Evolutionary conservation across 2,888 invertebrate species (phyloP).

Genomic region (Eutolmus rufibarbis): DNA sequence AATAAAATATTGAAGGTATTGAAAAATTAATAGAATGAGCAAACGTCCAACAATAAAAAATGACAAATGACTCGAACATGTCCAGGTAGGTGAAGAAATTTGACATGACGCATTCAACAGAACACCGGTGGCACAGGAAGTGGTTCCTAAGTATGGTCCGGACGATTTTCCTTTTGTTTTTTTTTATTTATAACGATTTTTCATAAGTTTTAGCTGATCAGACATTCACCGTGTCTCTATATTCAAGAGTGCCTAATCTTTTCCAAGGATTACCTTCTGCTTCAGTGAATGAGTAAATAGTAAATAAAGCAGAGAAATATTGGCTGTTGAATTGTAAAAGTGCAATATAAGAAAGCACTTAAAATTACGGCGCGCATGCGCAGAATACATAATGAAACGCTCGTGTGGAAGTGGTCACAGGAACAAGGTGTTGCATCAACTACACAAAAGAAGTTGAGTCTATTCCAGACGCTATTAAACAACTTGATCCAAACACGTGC

Average conservation of each 20-base stretch:
- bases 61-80: conserved; percentile 18
- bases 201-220: conserved; percentile 9
- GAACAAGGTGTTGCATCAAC: neutral
- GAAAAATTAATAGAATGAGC: neutral
- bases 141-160: conserved; percentile 41
- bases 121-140: conserved; percentile 44
- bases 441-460: neutral
- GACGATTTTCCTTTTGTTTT: neutral
- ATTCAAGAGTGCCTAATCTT: conserved; percentile 8
- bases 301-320: neutral
- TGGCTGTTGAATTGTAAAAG: neutral
- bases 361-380: conserved; percentile 8
- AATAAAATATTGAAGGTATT: neutral
- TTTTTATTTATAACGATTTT: neutral
- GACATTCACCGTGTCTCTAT: neutral
- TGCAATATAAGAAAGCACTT: conserved; percentile 25
- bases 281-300: neutral
- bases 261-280: neutral
- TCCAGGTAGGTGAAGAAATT: conserved; percentile 34
- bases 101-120: conserved; percentile 41
- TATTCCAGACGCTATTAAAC: conserved; percentile 33
- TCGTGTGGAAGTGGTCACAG: conserved; percentile 6
- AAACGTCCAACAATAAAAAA: neutral
- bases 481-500: conserved; percentile 47
- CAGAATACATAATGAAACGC: conserved; percentile 5